Conservation (phyloP, 2,888 invertebrate genomes). For the Chorisops tibialis region DNA sequence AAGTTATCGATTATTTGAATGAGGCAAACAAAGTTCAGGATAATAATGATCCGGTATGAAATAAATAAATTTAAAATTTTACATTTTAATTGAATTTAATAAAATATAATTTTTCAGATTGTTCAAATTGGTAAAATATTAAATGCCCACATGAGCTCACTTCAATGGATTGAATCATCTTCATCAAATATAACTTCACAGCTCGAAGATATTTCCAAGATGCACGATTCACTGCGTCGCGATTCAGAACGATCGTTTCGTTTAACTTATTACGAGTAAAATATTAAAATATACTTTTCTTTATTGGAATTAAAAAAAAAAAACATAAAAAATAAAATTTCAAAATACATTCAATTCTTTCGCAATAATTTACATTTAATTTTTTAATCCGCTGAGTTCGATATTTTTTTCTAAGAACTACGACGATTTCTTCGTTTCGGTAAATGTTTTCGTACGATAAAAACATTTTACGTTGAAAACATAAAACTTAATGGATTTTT, state of each 20-base stretch:
- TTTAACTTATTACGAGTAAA: slow-evolving; percentile 54
- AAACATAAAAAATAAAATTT: background rate
- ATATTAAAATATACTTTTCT: background rate
- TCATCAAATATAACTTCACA: slow-evolving; percentile 73
- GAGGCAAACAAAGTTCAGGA: slow-evolving; percentile 81
- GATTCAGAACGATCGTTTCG: slow-evolving; percentile 71
- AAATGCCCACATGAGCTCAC: slow-evolving; percentile 93
- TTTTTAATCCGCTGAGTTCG: too few species aligned
- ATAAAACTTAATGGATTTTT: too few species aligned
- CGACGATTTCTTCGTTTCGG: too few species aligned
- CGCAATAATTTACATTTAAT: too few species aligned
- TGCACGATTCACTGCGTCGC: slow-evolving; percentile 71
- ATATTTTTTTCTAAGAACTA: too few species aligned
- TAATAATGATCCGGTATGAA: slow-evolving; percentile 77
- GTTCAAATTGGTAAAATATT: slow-evolving; percentile 90
- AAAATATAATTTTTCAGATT: slow-evolving; percentile 57
- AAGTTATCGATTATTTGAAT: slow-evolving; percentile 91
- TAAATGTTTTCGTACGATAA: too few species aligned
- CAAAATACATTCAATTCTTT: too few species aligned
- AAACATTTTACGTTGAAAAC: too few species aligned
- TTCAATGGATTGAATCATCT: slow-evolving; percentile 91
- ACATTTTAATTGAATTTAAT: background rate
- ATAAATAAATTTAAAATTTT: slow-evolving; percentile 13
- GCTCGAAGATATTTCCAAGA: slow-evolving; percentile 76
- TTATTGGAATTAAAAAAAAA: background rate